A percentile compares a stretch with the other conserved stretches of the same genome.
Conservation (phyloP, 23 tunicate species). For the Trididemnum miniatum region DNA sequence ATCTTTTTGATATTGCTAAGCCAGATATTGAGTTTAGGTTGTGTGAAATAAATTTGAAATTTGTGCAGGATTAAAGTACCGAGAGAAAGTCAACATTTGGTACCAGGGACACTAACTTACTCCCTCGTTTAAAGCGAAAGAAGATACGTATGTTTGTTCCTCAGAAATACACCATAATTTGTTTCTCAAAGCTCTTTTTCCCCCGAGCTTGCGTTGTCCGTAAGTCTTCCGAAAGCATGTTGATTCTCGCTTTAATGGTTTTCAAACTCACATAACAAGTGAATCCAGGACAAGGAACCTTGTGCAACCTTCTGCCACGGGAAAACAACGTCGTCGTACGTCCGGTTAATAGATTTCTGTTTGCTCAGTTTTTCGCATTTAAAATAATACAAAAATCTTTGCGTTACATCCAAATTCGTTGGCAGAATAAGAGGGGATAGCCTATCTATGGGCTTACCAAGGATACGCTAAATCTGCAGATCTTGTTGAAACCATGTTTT, state of each 20-base stretch:
- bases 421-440: neutral
- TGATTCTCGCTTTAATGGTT: neutral
- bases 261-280: neutral
- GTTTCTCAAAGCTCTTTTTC: neutral
- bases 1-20: conserved; percentile 13
- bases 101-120: neutral
- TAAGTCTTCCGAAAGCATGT: neutral
- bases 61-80: neutral
- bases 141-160: too few relatives aligned
- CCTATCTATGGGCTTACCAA: neutral
- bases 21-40: neutral
- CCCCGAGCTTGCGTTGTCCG: conserved; percentile 10
- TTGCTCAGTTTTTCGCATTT: neutral
- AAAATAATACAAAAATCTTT: conserved; percentile 4
- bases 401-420: conserved; percentile 3
- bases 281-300: too few relatives aligned
- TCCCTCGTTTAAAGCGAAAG: neutral
- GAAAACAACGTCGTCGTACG: neutral
- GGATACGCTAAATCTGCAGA: neutral
- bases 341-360: conserved; percentile 8
- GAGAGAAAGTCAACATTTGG: neutral
- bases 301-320: conserved; percentile 14
- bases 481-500: conserved; percentile 1
- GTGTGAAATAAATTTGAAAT: neutral
- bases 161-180: too few relatives aligned